Percentiles rank a stretch among this genome's conserved stretches.
These are phyloP conservation scores for Cynaeus angustus DNA, from an alignment of 2,888 invertebrate species.

Conservation along the genomic window DNA sequence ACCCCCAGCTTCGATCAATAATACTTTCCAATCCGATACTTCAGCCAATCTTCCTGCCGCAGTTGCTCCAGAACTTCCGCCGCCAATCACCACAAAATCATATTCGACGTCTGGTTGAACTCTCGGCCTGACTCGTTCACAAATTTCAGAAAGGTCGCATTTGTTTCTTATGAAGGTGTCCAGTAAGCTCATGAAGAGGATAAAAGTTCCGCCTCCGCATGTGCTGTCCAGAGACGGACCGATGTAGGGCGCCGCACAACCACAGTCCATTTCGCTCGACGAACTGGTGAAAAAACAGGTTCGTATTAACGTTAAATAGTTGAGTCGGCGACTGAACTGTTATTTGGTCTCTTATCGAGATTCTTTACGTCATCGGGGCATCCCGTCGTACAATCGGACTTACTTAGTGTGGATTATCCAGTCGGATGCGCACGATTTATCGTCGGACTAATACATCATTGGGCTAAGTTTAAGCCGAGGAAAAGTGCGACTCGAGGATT, in stretches of 20 bases:
- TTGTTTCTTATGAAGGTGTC: constrained; percentile 77
- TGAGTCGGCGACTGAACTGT: constrained; percentile 40
- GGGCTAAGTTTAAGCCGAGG: constrained; percentile 25
- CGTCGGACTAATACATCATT: constrained; percentile 34
- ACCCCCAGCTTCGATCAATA: constrained; percentile 82
- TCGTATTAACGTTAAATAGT: constrained; percentile 44
- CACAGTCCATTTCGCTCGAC: constrained; percentile 70
- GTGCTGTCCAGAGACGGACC: constrained; percentile 75
- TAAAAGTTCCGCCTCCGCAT: constrained; percentile 76
- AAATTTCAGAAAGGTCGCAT: constrained; percentile 76
- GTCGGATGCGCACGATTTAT: constrained; percentile 45
- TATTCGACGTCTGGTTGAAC: constrained; percentile 73
- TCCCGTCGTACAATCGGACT: constrained; percentile 41
- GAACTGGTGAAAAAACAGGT: constrained; percentile 49
- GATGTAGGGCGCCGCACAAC: constrained; percentile 75
- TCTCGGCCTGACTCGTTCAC: constrained; percentile 74
- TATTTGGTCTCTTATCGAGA: constrained; percentile 45
- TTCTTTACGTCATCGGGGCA: constrained; percentile 41
- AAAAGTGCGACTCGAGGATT: constrained; percentile 14
- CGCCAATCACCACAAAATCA: constrained; percentile 80
- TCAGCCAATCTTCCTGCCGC: constrained; percentile 80
- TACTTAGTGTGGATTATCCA: constrained; percentile 42
- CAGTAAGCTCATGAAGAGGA: constrained; percentile 79
- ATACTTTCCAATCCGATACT: constrained; percentile 79
- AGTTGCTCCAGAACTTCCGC: constrained; percentile 79